A percentile compares a stretch with the other conserved stretches of the same genome.
Conservation (phyloP, 1,140 invertebrate species). For the Drosophila obscura region DNA sequence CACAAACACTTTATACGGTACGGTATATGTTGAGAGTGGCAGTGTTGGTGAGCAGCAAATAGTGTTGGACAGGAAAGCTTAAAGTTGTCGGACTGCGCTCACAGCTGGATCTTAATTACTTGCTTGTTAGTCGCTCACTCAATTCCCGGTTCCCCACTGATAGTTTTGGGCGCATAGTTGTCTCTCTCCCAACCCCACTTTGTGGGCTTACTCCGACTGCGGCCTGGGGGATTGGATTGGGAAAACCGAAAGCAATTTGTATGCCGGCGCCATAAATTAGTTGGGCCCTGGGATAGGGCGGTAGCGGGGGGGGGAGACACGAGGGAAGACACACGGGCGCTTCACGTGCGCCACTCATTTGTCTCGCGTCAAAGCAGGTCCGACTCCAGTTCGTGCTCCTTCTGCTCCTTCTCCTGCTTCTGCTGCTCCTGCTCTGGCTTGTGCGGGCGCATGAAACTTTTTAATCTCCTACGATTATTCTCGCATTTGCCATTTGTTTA, state of each 20-base stretch:
- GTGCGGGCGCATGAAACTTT: conserved; percentile 76
- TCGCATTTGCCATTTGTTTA: conserved; percentile 83
- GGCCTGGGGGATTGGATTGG: not conserved
- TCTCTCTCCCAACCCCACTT: not conserved
- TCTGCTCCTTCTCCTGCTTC: not conserved
- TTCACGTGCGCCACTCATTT: conserved; percentile 80
- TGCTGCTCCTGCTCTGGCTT: not conserved
- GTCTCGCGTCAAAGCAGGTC: conserved; percentile 60
- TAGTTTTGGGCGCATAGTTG: conserved; percentile 24
- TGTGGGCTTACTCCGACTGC: not conserved
- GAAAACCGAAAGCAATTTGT: conserved; percentile 61
- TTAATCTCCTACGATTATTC: conserved; percentile 83
- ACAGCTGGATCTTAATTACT: conserved; percentile 22
- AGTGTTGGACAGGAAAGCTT: not conserved
- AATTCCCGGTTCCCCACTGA: conserved; percentile 5
- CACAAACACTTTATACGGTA: too few relatives aligned
- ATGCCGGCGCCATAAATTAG: conserved; percentile 77
- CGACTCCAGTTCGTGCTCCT: conserved; percentile 14
- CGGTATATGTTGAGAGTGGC: too few relatives aligned
- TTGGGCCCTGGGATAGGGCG: conserved; percentile 32
- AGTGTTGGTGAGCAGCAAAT: too few relatives aligned
- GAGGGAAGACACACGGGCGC: conserved; percentile 30
- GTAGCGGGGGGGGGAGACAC: conserved; percentile 1
- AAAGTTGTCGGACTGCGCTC: conserved; percentile 15
- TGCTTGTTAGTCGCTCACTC: conserved; percentile 16